phyloP scores from a whole-genome alignment of 2,797 vertebrate genomes.

The Rhinophrynus dorsalis region DNA sequence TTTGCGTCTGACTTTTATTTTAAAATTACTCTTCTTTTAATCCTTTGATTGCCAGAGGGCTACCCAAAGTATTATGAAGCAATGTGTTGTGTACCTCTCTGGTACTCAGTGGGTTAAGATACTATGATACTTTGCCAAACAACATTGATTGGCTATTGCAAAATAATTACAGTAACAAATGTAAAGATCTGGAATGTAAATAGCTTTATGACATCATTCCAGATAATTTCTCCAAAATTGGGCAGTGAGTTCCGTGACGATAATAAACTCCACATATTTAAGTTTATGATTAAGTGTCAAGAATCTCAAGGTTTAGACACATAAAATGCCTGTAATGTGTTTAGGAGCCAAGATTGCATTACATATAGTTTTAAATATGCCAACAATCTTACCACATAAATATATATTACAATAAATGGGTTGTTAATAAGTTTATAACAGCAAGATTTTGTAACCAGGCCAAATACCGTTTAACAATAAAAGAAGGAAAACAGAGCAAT shows the following conservation, averaged over 20 bases:
- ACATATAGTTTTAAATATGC: conserved; percentile 44
- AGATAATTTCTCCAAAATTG: conserved; percentile 8
- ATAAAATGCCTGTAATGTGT: conserved; percentile 50
- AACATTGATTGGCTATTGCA: conserved; percentile 18
- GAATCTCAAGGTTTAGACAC: conserved; percentile 52
- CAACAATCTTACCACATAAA: conserved; percentile 42
- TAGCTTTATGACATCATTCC: conserved; percentile 47
- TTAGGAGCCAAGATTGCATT: conserved; percentile 47
- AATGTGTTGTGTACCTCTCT: too few species aligned
- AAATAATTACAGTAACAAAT: conserved; percentile 20
- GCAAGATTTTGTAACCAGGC: conserved; percentile 34
- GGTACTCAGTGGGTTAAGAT: too few species aligned
- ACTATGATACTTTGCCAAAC: background rate
- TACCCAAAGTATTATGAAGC: too few species aligned
- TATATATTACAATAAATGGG: conserved; percentile 41
- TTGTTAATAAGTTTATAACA: conserved; percentile 40
- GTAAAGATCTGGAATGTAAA: conserved; percentile 41
- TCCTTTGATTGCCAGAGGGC: too few species aligned
- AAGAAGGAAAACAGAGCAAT: conserved; percentile 41
- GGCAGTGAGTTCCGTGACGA: conserved; percentile 21
- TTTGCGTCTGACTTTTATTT: too few species aligned
- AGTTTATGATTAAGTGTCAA: conserved; percentile 46
- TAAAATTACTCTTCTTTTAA: too few species aligned
- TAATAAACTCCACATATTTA: conserved; percentile 29
- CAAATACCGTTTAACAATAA: conserved; percentile 37